phyloP scores from a whole-genome alignment of 2,888 invertebrate genomes.

The Agonum fuliginosum region DNA sequence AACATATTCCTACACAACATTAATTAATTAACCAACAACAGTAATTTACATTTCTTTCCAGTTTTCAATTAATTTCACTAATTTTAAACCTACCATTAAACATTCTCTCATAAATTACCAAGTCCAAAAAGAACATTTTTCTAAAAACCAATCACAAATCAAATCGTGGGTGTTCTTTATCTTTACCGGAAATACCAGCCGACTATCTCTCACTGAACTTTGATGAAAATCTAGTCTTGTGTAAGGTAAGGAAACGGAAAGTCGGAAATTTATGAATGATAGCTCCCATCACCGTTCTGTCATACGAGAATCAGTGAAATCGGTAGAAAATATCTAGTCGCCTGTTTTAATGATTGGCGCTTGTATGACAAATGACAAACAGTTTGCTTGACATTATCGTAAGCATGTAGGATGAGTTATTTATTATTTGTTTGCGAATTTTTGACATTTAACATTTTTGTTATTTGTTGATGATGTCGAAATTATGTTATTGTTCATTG shows the following conservation, averaged over 20 bases:
- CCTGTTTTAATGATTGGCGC: neutral
- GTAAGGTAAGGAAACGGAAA: slow-evolving; percentile 8
- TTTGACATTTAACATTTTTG: slow-evolving; percentile 32
- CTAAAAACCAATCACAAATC: neutral
- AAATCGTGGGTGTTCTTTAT: slow-evolving; percentile 19
- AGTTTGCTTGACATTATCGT: slow-evolving; percentile 23
- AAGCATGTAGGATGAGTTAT: slow-evolving; percentile 23
- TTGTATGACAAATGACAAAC: slow-evolving; percentile 32
- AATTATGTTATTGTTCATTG: slow-evolving; percentile 24
- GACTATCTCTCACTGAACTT: slow-evolving; percentile 11
- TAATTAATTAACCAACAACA: slow-evolving; percentile 20
- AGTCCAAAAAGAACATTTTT: neutral
- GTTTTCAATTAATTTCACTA: slow-evolving; percentile 32
- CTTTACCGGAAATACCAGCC: slow-evolving; percentile 8
- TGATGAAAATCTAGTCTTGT: slow-evolving; percentile 16
- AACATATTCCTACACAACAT: slow-evolving; percentile 13
- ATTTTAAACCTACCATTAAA: slow-evolving; percentile 11
- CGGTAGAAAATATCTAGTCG: slow-evolving; percentile 4
- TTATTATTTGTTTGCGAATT: slow-evolving; percentile 18
- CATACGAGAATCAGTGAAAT: slow-evolving; percentile 20
- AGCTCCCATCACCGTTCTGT: neutral
- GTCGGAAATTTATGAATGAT: slow-evolving; percentile 17
- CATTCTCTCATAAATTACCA: neutral
- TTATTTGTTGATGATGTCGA: slow-evolving; percentile 3
- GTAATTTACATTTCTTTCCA: slow-evolving; percentile 18